Evolutionary conservation across 2,797 vertebrate species (phyloP).

Genomic region (Hoplostethus atlanticus): DNA sequence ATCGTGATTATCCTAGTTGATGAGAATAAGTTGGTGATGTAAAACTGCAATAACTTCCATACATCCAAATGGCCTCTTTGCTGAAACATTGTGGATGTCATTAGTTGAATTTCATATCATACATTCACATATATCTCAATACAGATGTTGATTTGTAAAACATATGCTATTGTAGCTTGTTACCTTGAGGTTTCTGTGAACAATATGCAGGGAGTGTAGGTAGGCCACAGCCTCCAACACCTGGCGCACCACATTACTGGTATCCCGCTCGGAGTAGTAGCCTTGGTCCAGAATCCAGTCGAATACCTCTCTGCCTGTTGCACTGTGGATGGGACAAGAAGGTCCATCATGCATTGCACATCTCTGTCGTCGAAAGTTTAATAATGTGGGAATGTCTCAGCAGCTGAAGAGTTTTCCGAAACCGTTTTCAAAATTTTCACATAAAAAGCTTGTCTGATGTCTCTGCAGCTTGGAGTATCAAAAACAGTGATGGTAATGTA

Average conservation of each 20-base stretch:
- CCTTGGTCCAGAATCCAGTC: conserved; percentile 99
- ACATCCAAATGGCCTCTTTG: no score
- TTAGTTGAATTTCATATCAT: no score
- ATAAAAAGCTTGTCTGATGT: neutral
- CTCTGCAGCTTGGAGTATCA: neutral
- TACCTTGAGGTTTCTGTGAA: conserved; percentile 99
- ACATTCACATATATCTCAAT: no score
- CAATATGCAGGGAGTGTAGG: conserved; percentile 95
- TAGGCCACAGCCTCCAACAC: conserved; percentile 98
- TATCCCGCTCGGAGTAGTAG: conserved; percentile 97
- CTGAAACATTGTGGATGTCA: no score
- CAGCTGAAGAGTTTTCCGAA: neutral
- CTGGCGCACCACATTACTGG: conserved; percentile 97
- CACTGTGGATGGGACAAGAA: conserved; percentile 78
- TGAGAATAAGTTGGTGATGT: no score
- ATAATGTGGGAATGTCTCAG: neutral
- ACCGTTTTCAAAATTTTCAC: neutral
- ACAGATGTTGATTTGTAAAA: neutral
- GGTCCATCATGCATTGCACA: neutral
- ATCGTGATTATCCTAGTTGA: no score
- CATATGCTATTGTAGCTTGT: neutral
- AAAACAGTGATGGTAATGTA: neutral
- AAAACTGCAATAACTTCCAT: no score
- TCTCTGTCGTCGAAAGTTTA: neutral
- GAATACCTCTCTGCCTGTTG: conserved; percentile 97